These are phyloP conservation scores for Myotis planiceps DNA, from an alignment of 2,797 vertebrate genomes.

Conservation along the genomic window DNA sequence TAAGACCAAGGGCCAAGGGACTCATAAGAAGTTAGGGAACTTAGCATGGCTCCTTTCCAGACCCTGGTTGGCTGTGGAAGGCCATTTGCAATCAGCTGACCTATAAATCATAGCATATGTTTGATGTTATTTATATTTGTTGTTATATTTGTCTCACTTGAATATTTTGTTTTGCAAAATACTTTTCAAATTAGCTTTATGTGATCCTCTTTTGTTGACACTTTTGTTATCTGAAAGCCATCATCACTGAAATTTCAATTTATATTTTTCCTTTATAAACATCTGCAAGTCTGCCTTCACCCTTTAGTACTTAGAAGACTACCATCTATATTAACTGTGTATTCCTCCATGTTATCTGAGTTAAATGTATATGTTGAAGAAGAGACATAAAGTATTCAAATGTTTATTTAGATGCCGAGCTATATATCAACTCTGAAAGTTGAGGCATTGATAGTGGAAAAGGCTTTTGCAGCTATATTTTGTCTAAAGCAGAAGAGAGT, in stretches of 20 bases:
- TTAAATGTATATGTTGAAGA: background rate
- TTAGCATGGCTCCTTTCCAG: background rate
- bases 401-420: background rate
- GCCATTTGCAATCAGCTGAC: background rate
- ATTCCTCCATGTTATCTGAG: background rate
- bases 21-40: background rate
- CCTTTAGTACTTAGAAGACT: background rate
- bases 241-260: background rate
- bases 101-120: background rate
- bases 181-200: background rate
- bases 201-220: background rate
- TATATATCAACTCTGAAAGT: background rate
- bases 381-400: background rate
- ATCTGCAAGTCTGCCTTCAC: background rate
- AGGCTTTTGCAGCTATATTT: background rate
- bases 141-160: background rate
- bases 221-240: background rate
- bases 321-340: background rate
- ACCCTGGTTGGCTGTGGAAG: background rate
- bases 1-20: background rate
- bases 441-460: background rate
- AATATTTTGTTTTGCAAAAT: slow-evolving; percentile 7
- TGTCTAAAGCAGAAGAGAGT: background rate
- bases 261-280: slow-evolving; percentile 31
- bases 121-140: background rate